Percentiles rank a stretch among this genome's conserved stretches.
Conservation (phyloP, 2,113 vertebrate genomes). For the Gasterosteus nipponicus region DNA sequence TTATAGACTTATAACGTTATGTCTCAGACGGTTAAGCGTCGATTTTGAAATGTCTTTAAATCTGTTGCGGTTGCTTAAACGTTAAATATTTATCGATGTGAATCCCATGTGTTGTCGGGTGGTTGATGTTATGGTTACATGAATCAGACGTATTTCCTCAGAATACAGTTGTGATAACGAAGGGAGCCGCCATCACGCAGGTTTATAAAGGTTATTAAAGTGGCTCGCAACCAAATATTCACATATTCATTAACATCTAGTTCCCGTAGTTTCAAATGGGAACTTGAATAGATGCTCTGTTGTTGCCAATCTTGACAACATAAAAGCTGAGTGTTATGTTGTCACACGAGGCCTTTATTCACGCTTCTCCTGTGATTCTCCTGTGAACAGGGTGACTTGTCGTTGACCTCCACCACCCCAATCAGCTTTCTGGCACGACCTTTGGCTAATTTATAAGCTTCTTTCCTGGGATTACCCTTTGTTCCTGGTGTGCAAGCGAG, state of each 20-base stretch:
- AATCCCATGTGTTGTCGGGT: neutral
- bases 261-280: neutral
- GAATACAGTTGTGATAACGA: neutral
- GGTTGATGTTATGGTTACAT: neutral
- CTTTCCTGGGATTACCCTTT: constrained; percentile 81
- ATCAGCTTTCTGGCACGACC: constrained; percentile 71
- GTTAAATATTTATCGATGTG: constrained; percentile 15
- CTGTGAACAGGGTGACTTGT: constrained; percentile 52
- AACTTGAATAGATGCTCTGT: neutral
- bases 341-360: constrained; percentile 27
- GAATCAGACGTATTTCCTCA: neutral
- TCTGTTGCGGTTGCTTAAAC: neutral
- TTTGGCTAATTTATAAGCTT: constrained; percentile 81
- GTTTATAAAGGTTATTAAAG: neutral
- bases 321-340: neutral
- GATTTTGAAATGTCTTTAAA: constrained; percentile 27
- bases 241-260: neutral
- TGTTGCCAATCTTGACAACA: neutral
- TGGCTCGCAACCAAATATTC: neutral
- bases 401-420: constrained; percentile 68
- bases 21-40: constrained; percentile 11
- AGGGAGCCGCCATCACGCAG: neutral
- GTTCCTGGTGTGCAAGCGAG: constrained; percentile 68
- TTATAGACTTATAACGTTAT: constrained; percentile 6
- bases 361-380: constrained; percentile 17